Conservation (phyloP, 1,140 invertebrate genomes). For the Piezodorus guildinii region DNA sequence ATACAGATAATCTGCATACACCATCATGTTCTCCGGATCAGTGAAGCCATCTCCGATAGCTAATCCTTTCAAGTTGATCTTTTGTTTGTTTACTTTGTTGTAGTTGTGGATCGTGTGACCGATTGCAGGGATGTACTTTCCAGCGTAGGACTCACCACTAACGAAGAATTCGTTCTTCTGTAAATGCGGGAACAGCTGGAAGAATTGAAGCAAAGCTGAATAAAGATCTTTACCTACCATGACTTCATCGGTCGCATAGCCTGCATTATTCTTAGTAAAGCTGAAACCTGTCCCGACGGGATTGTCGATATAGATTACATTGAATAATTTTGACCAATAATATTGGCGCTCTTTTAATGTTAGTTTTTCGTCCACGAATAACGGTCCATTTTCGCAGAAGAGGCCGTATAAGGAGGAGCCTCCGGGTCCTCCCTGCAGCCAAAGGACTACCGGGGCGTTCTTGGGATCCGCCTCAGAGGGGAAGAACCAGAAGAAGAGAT, state of each 20-base stretch:
- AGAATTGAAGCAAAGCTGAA: slow-evolving; percentile 55
- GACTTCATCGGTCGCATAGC: slow-evolving; percentile 11
- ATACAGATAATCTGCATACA: slow-evolving; percentile 69
- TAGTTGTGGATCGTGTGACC: slow-evolving; percentile 39
- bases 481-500: slow-evolving; percentile 72
- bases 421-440: slow-evolving; percentile 67
- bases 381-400: slow-evolving; percentile 48
- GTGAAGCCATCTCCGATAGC: slow-evolving; percentile 76
- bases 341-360: slow-evolving; percentile 39
- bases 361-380: slow-evolving; percentile 43
- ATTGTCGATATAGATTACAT: slow-evolving; percentile 78
- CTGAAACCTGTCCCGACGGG: slow-evolving; percentile 27
- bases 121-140: slow-evolving; percentile 43
- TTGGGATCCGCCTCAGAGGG: slow-evolving; percentile 40
- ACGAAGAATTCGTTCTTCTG: slow-evolving; percentile 29
- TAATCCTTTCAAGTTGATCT: slow-evolving; percentile 55
- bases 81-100: slow-evolving; percentile 44
- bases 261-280: slow-evolving; percentile 20
- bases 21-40: slow-evolving; percentile 65
- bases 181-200: slow-evolving; percentile 42
- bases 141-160: slow-evolving; percentile 45
- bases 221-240: slow-evolving; percentile 52
- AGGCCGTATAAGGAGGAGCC: slow-evolving; percentile 55
- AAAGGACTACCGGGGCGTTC: slow-evolving; percentile 51
- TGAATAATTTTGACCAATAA: slow-evolving; percentile 45